Evolutionary conservation across 2,113 vertebrate species (phyloP).

Genomic region (Ciconia boyciana): DNA sequence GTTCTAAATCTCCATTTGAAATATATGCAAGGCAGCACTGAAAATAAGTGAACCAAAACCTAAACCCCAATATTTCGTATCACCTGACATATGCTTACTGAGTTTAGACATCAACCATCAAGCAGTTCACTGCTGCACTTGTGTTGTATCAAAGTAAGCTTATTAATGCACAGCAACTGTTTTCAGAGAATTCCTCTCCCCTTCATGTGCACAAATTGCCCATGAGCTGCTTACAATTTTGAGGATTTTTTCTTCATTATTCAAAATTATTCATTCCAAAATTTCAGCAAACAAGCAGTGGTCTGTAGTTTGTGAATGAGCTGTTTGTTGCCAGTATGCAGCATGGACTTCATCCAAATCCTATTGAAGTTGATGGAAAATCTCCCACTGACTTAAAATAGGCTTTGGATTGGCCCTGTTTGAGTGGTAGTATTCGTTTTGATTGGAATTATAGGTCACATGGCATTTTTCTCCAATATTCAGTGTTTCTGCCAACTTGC

Average conservation of each 20-base stretch:
- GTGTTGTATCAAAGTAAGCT: neutral
- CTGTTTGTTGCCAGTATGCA: conserved; percentile 43
- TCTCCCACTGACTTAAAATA: conserved; percentile 50
- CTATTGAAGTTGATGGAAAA: conserved; percentile 55
- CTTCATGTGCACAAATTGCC: neutral
- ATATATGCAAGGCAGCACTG: neutral
- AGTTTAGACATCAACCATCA: neutral
- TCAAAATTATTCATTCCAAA: conserved; percentile 57
- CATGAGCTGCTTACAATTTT: conserved; percentile 12
- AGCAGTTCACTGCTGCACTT: neutral
- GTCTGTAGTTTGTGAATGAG: conserved; percentile 59
- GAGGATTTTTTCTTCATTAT: conserved; percentile 47
- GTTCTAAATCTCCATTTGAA: neutral
- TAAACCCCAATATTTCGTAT: neutral
- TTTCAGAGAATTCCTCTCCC: neutral
- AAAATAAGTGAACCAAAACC: neutral
- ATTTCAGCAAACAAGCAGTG: conserved; percentile 56
- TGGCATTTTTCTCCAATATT: conserved; percentile 52
- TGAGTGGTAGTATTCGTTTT: conserved; percentile 23
- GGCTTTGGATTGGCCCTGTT: conserved; percentile 31
- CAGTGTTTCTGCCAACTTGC: conserved; percentile 14
- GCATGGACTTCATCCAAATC: conserved; percentile 46
- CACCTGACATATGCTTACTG: neutral
- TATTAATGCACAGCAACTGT: neutral
- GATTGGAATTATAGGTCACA: conserved; percentile 54